These are phyloP conservation scores for Hippoglossus stenolepis DNA, from an alignment of 2,113 vertebrate genomes.

Conservation along the genomic window DNA sequence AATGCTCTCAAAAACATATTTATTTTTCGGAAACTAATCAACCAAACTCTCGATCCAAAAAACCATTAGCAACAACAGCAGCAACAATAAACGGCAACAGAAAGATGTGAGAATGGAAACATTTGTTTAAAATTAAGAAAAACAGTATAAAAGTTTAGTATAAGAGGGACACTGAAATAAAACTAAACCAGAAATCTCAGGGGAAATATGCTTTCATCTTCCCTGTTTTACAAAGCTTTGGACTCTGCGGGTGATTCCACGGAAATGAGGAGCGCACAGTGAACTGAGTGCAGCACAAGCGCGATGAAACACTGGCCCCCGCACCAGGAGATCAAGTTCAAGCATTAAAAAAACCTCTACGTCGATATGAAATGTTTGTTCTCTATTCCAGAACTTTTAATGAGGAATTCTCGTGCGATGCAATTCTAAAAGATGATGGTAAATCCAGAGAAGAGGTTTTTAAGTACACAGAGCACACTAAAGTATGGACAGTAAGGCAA, in stretches of 20 bases:
- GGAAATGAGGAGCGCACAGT: constrained; percentile 34
- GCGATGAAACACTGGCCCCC: neutral
- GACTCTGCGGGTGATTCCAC: constrained; percentile 34
- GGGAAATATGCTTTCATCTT: constrained; percentile 44
- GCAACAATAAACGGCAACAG: neutral
- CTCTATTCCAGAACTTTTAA: constrained; percentile 6
- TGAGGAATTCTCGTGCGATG: constrained; percentile 1
- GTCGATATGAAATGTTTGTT: neutral
- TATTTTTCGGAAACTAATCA: constrained; percentile 30
- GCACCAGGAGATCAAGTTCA: constrained; percentile 7
- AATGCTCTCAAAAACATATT: constrained; percentile 25
- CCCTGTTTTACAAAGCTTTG: constrained; percentile 43
- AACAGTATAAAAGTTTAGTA: neutral
- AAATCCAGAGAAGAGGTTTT: neutral
- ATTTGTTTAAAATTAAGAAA: neutral
- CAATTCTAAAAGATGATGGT: neutral
- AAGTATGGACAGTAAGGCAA: neutral
- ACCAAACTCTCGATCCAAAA: constrained; percentile 3
- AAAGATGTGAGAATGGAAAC: neutral
- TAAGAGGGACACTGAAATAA: constrained; percentile 2
- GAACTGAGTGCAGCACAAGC: neutral
- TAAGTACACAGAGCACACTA: neutral
- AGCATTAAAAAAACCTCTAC: neutral
- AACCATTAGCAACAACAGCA: neutral
- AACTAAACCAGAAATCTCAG: constrained; percentile 27